Evolutionary conservation across 2,888 invertebrate species (phyloP), one percentile per base, ranked within the genome.

Genomic region (Chesias legatella): DNA sequence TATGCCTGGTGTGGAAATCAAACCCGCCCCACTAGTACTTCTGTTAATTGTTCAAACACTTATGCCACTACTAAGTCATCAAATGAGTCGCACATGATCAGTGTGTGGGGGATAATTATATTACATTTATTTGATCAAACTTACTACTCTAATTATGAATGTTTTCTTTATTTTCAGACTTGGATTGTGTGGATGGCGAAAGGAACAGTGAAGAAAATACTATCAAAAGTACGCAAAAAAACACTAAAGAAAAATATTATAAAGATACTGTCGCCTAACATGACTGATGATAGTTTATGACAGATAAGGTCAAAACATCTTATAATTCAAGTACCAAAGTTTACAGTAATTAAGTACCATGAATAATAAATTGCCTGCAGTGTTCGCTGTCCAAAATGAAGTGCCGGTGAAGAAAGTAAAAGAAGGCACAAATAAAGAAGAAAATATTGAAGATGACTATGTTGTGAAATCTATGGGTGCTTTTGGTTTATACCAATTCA

Each of bases 401-500:
- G 32, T 10, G 25, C 27, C 52, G 20, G 43, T 39, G 6, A 34
- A 23, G 1, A 31, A 8, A n/a, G 25, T 21, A 7, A 32, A 11
- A 26, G 24, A 24, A 7, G 28, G 11, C 9, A 29, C n/a, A 24
- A 23, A 38, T 7, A 33, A 44, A 11, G 27, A 33, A 7, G 39
- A 47, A 9, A 32, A 41, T 4, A 8, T 48, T 17, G 60, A 70
- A 36, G 63, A 70, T 33, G 78, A 81, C 48, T 79, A 79, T 39
- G 45, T 80, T 1, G 63, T 61, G 2, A 66, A 67, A 36, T 64
- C 67, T 0, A 76, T 78, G 34, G 80, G 79, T 11, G 60, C 65
- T 0, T 69, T 73, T 20, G 79, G 79, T 5, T 10, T 53, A 5
- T 75, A 74, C 68, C 78, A 79, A 53, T 58, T 62, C 0, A 35